A percentile compares a stretch with the other conserved stretches of the same genome.
phyloP scores from a whole-genome alignment of 2,888 invertebrate species.

The Hymenopus coronatus region DNA sequence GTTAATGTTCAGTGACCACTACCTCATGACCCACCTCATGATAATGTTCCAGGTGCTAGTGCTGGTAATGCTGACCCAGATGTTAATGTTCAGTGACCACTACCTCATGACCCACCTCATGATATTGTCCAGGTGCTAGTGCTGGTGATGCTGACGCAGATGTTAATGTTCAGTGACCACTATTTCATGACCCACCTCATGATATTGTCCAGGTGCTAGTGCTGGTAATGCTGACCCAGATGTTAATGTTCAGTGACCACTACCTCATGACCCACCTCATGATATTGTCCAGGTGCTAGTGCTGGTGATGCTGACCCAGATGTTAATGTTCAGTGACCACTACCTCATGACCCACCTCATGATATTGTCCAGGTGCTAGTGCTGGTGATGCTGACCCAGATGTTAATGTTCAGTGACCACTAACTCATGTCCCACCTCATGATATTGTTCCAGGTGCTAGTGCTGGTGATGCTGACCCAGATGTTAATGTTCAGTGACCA shows the following conservation, averaged over 20 bases:
- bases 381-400: too few relatives aligned
- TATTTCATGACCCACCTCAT: neutral
- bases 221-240: neutral
- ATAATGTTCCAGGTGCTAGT: neutral
- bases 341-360: neutral
- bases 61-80: neutral
- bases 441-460: too few relatives aligned
- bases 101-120: neutral
- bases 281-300: neutral
- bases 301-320: neutral
- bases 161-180: neutral
- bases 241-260: neutral
- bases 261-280: neutral
- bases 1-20: neutral
- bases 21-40: neutral
- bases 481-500: too few relatives aligned
- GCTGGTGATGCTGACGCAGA: neutral
- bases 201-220: neutral
- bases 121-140: neutral
- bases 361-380: too few relatives aligned
- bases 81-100: neutral
- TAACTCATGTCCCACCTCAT: too few relatives aligned
- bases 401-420: too few relatives aligned
- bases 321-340: neutral
- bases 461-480: too few relatives aligned